Evolutionary conservation across 2,113 vertebrate species (phyloP), one percentile per base, ranked within the genome.

Genomic region (Chionomys nivalis): DNA sequence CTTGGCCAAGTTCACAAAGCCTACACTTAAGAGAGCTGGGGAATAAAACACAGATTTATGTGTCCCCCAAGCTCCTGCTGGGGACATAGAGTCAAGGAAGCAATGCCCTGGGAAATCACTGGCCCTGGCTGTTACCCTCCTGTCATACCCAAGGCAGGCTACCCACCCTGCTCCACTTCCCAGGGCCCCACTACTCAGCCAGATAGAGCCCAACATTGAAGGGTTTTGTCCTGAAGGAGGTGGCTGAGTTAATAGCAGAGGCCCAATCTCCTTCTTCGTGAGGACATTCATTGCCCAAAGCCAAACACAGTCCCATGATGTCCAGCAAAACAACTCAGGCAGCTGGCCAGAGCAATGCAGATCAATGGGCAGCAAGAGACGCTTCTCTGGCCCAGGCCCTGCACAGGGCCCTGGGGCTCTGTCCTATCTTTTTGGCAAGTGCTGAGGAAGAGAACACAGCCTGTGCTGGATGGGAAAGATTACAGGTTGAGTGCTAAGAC

Each of bases 241-340:
- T 93, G 77, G 79, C 89, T 72, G 89, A 93, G 95, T 93, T 96
- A 90, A 93, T 93, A 96, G 96, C 94, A 90, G 44, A 75, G 70
- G 61, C 49, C 85, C 63, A 33, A 61, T 66, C 72, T 66, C 68
- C 39, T 81, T 92, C 85, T 73, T 24, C 1, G 65, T 0, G 17
- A 97, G 91, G 95, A 94, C 79, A 88, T 93, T 96, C 87, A 94
- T 96, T 93, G 95, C 90, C 94, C 17, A 16, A 92, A 96, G 95
- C 79, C 93, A 97, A 92, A 94, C 92, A 96, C 44, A 94, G 95
- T 70, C 91, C 75, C 44, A 47, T 24, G 24, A 76, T 93, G 90
- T 89, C 94, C 61, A 0, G 96, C 93, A 92, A 89, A 89, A 79
- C 28, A 1, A 0, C 78, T 73, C 44, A 31, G 76, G 91, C 36